Conservation (phyloP, 1,140 invertebrate genomes). For the Streblospio benedicti region DNA sequence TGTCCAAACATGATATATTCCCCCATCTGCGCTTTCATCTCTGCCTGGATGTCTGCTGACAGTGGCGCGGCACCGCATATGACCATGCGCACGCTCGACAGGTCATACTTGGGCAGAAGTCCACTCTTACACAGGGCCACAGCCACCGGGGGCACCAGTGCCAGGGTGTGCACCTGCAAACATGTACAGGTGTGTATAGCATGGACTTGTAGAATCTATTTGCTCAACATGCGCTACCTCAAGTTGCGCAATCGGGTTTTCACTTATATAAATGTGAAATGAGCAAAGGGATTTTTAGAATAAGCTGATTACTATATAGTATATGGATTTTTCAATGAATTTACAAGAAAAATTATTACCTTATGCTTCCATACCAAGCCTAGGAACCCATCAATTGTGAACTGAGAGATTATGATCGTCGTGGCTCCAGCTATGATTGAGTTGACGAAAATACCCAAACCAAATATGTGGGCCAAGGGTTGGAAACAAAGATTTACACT, state of each 20-base stretch:
- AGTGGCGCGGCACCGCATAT: conserved; percentile 40
- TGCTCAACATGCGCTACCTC: too few relatives aligned
- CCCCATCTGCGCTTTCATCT: conserved; percentile 21
- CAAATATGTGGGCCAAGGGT: background rate
- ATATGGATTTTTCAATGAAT: too few relatives aligned
- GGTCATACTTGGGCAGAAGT: conserved; percentile 35
- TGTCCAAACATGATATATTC: too few relatives aligned
- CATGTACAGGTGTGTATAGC: too few relatives aligned
- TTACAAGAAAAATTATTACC: too few relatives aligned
- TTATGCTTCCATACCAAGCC: background rate
- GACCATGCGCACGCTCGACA: conserved; percentile 20
- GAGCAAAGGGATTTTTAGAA: too few relatives aligned
- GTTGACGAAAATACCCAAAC: background rate
- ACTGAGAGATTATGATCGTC: background rate
- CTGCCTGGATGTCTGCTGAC: conserved; percentile 30
- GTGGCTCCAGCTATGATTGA: background rate
- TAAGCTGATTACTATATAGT: too few relatives aligned
- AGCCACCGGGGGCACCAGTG: conserved; percentile 41
- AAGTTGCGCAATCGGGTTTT: too few relatives aligned
- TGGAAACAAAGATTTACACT: background rate
- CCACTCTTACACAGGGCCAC: conserved; percentile 40
- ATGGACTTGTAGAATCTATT: too few relatives aligned
- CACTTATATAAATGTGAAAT: too few relatives aligned
- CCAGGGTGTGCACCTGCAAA: conserved; percentile 30
- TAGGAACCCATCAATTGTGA: background rate